phyloP scores from a whole-genome alignment of 2,797 vertebrate species.

The Pitangus sulphuratus region DNA sequence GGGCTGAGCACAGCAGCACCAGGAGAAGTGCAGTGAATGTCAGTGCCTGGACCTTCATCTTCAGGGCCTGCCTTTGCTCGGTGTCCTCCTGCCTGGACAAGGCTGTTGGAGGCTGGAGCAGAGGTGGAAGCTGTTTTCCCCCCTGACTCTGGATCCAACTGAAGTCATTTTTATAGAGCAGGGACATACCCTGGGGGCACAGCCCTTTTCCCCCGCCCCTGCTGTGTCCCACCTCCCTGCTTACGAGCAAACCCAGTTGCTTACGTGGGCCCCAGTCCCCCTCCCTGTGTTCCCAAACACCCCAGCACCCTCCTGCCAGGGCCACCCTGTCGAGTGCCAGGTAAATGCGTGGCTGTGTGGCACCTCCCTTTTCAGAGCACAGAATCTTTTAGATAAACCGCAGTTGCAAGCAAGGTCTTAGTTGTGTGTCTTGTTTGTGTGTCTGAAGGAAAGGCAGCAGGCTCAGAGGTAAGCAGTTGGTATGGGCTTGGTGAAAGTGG shows the following conservation, averaged over 20 bases:
- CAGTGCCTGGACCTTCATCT: background rate
- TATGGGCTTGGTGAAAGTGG: background rate
- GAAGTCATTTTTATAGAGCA: slow-evolving; percentile 33
- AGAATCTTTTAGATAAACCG: background rate
- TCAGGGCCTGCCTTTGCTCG: background rate
- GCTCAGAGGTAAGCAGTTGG: background rate
- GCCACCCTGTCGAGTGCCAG: background rate
- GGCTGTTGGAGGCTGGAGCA: background rate
- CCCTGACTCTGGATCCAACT: background rate
- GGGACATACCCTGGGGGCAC: background rate
- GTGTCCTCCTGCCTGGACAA: background rate
- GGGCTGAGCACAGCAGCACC: background rate
- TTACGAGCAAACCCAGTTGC: background rate
- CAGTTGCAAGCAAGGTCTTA: background rate
- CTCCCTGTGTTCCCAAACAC: background rate
- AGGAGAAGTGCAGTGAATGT: background rate
- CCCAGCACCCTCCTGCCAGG: background rate
- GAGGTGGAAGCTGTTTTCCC: background rate
- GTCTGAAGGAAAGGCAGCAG: background rate
- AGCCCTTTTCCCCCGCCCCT: slow-evolving; percentile 16
- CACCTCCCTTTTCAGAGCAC: background rate
- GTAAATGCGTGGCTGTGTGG: accelerated
- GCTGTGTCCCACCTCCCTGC: background rate
- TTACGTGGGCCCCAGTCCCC: background rate
- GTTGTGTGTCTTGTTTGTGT: too few species aligned